These are phyloP conservation scores for Ichneumon xanthorius DNA, from an alignment of 2,888 invertebrate species.

Conservation along the genomic window DNA sequence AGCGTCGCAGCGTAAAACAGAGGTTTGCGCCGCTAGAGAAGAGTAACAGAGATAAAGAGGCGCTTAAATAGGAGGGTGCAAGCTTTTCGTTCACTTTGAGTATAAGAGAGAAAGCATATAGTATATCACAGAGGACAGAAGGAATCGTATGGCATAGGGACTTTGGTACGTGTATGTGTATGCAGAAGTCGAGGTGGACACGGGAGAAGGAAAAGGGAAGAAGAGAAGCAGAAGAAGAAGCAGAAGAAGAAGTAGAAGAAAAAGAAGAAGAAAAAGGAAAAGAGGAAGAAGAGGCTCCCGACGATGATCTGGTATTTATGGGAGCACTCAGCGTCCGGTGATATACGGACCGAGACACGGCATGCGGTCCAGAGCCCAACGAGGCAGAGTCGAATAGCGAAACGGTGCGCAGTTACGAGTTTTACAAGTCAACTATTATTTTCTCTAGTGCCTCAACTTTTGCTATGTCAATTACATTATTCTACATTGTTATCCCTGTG, in stretches of 20 bases:
- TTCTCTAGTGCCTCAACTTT: constrained; percentile 28
- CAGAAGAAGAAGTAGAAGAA: not conserved
- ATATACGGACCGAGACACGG: constrained; percentile 73
- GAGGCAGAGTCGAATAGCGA: constrained; percentile 47
- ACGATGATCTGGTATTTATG: constrained; percentile 79
- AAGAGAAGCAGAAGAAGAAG: constrained; percentile 46
- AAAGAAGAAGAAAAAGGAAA: constrained; percentile 2
- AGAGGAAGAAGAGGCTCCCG: constrained; percentile 50
- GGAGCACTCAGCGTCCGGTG: constrained; percentile 78
- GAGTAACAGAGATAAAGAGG: constrained; percentile 60
- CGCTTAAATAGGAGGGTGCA: constrained; percentile 29
- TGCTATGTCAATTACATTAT: constrained; percentile 49
- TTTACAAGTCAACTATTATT: constrained; percentile 65
- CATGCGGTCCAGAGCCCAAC: constrained; percentile 64
- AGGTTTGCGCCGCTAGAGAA: constrained; percentile 40
- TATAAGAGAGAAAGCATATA: constrained; percentile 32
- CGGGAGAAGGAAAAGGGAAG: constrained; percentile 54
- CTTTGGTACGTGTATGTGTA: constrained; percentile 43
- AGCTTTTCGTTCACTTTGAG: constrained; percentile 47
- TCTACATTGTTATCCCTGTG: constrained; percentile 44
- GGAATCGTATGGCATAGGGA: constrained; percentile 33
- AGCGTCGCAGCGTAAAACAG: constrained; percentile 56
- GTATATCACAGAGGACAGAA: constrained; percentile 39
- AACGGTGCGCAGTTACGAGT: constrained; percentile 58
- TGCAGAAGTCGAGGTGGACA: constrained; percentile 52